phyloP scores from a whole-genome alignment of 2,888 invertebrate species.

The Sepiola atlantica region DNA sequence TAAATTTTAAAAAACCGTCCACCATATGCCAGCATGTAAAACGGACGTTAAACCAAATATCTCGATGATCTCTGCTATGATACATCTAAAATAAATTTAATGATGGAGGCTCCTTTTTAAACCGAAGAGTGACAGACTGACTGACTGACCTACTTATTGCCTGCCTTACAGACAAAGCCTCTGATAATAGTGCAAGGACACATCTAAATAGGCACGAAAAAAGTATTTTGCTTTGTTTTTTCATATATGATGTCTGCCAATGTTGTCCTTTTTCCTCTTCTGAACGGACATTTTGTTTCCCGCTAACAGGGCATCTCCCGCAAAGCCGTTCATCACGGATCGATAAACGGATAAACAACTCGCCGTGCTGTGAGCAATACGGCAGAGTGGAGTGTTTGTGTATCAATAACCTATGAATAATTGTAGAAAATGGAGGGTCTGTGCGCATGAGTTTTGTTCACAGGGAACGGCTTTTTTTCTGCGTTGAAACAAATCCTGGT shows the following conservation, averaged over 20 bases:
- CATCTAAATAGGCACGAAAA: no score
- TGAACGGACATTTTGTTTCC: neutral
- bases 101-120: no score
- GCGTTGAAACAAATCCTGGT: neutral
- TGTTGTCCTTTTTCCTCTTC: neutral
- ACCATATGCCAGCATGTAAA: no score
- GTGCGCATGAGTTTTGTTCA: neutral
- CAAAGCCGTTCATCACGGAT: neutral
- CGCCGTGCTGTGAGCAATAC: neutral
- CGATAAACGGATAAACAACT: neutral
- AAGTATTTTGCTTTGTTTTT: neutral
- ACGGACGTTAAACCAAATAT: no score
- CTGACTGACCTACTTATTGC: no score
- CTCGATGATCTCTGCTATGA: no score
- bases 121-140: no score
- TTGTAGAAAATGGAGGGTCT: neutral
- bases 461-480: neutral
- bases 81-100: no score
- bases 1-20: no score
- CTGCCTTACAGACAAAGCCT: no score
- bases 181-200: no score
- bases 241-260: neutral
- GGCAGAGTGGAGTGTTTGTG: neutral
- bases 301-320: neutral
- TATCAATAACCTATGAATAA: constrained; percentile 21